Conservation (phyloP, 2,888 invertebrate genomes). For the Watsonalla binaria region DNA sequence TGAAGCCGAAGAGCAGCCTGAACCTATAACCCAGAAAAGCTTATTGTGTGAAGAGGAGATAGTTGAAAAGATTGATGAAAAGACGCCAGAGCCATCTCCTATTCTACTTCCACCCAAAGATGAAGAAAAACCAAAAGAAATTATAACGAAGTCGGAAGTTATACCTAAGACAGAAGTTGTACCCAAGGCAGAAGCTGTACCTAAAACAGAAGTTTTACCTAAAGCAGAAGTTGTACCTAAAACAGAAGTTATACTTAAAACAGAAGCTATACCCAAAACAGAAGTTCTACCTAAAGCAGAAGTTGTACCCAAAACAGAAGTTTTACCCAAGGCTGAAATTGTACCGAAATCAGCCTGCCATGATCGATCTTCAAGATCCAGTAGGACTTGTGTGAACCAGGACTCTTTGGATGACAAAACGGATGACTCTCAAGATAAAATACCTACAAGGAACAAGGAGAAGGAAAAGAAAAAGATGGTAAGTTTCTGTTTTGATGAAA, state of each 20-base stretch:
- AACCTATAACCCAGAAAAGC: conserved; percentile 4
- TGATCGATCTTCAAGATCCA: conserved; percentile 64
- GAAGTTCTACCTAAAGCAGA: conserved; percentile 38
- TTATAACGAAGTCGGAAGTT: conserved; percentile 4
- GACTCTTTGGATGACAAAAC: conserved; percentile 74
- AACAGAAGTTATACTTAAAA: conserved; percentile 34
- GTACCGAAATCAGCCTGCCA: conserved; percentile 66
- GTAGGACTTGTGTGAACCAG: conserved; percentile 57
- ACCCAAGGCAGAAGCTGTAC: conserved; percentile 50
- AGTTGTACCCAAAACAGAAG: conserved; percentile 49
- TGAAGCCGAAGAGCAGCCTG: conserved; percentile 25
- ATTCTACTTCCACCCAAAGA: conserved; percentile 20
- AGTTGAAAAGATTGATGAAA: conserved; percentile 11
- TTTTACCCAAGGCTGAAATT: conserved; percentile 38
- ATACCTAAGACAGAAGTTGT: conserved; percentile 42
- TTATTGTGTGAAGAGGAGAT: conserved; percentile 37
- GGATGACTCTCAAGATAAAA: conserved; percentile 71
- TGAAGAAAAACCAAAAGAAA: conserved; percentile 44
- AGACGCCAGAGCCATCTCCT: conserved; percentile 29
- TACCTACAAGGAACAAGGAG: conserved; percentile 45
- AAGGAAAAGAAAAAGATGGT: conserved; percentile 78
- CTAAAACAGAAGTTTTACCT: too few species aligned
- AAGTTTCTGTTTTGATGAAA: conserved; percentile 22
- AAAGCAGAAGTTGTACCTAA: conserved; percentile 53
- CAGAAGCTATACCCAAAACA: conserved; percentile 59